Evolutionary conservation across 2,113 vertebrate genomes (phyloP), one percentile per base, ranked within the genome.

Genomic region (Hyla sarda): DNA sequence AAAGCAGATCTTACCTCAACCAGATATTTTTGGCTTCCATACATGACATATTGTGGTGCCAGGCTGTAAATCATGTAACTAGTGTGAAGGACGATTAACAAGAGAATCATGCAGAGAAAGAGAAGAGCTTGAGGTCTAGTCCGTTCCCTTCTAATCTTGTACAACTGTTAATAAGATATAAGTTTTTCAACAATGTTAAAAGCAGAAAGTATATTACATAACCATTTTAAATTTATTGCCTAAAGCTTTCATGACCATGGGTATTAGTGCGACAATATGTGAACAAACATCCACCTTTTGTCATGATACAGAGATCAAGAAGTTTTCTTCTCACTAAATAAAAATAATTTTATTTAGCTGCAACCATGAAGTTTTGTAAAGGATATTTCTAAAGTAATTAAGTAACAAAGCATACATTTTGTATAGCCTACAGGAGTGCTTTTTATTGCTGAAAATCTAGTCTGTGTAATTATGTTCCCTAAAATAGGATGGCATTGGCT

Each of bases 11-110:
- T 95, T 88, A 99, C 98, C 96, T 97, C 94, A 79, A 92, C 88
- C 60, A 97, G 89, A 88, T 99, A 99, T 87, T 97, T 99, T 92
- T 99, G 98, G 92, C 97, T 99, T 92, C 98, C 98, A 75, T 98
- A 99, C 97, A 99, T 99, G 85, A 99, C 97, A 58, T 99, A 99
- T 72, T 99, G 97, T 3, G 98, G 98, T 2, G 98, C 98, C 65
- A 99, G 96, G 88, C 97, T 99, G 90, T 99, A 99, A 90, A 99
- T 98, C 97, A 99, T 97, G 89, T 99, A 99, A 90, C 96, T 99
- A 75, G 96, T 98, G 91, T 99, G 97, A 82, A 99, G 97, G 82
- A 99, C 97, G 86, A 99, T 99, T 88, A 99, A 91, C 21, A 99
- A 94, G 41, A 99, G 96, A 90, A 99, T 99, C 97, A 99, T 98